Base-by-base conservation (phyloP, 2,888 invertebrate genomes). In the Hyles lineata region DNA sequence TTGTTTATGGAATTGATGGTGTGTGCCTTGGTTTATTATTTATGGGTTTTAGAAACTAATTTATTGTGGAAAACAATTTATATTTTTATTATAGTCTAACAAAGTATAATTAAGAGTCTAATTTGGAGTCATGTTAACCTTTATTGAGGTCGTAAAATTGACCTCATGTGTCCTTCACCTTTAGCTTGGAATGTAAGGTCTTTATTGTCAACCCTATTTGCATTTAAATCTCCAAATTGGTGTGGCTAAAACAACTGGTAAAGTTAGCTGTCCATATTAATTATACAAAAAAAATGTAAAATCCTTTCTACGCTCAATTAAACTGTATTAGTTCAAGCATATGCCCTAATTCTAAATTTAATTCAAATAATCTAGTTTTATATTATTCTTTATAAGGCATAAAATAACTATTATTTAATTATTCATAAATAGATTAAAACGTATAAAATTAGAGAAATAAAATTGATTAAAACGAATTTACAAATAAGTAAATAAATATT, bases 1-100 rank as follows among this genome's bases (percentile, higher is more conserved):
- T 70, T 70, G 67, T 67, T 67, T 67, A 67, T 23, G 17, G 67
- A 67, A 50, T 67, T 67, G 23, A 23, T 67, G 43, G 4, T 35
- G n/a, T 67, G 15, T 43, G 50, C 23, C 50, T 67, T 62, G 5
- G 32, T 62, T 67, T 67, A 67, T 23, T 43, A 63, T 63, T 63
- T 63, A 63, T 63, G 43, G 5, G 21, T 67, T 63, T 3, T 35
- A 35, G 6, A 25, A 29, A 25, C 2, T 29, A 25, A 1, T 17
- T 62, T 62, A 19, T 5, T 15, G 15, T 29, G 23, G 2, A 9
- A 11, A 23, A 9, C 15, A 43, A 11, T 2, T 15, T 15, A 11
- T 11, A 15, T 43, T 43, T 43, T 43, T 43, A 43, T 11, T 15
- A 11, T 43, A 9, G 11, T 9, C 50, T 50, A 50, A 50, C 15